phyloP scores from a whole-genome alignment of 1,140 invertebrate genomes.

The Cyrtorhinus lividipennis region DNA sequence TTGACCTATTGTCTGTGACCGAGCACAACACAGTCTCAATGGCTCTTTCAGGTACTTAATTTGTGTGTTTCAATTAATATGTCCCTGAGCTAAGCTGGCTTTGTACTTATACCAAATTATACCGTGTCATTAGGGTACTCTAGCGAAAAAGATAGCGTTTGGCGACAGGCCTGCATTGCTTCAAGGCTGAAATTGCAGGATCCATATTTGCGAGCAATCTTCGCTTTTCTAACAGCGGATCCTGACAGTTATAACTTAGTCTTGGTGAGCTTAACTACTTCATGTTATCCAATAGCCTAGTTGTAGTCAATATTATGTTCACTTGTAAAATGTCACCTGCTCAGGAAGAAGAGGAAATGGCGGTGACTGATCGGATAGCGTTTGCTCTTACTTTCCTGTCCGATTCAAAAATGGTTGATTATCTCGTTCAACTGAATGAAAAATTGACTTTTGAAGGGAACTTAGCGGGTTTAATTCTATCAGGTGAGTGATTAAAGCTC shows the following conservation, averaged over 20 bases:
- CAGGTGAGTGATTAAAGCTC: constrained; percentile 34
- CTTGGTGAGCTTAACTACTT: constrained; percentile 40
- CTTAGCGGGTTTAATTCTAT: constrained; percentile 72
- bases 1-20: constrained; percentile 66
- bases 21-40: constrained; percentile 59
- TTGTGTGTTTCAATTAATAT: constrained; percentile 4
- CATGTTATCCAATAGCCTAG: constrained; percentile 17
- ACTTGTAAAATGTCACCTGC: constrained; percentile 29
- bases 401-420: constrained; percentile 64
- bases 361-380: constrained; percentile 77
- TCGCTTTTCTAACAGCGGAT: constrained; percentile 76
- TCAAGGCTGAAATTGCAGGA: constrained; percentile 58
- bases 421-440: constrained; percentile 52
- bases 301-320: constrained; percentile 28
- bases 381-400: constrained; percentile 83
- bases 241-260: constrained; percentile 63
- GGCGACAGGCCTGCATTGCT: constrained; percentile 59
- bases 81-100: not conserved
- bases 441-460: constrained; percentile 60
- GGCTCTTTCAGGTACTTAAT: constrained; percentile 66
- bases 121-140: constrained; percentile 48
- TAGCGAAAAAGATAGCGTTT: constrained; percentile 65
- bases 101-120: not conserved
- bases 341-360: constrained; percentile 63
- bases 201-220: constrained; percentile 81